These are phyloP conservation scores for Limnothrissa miodon DNA, from an alignment of 2,113 vertebrate genomes.

Conservation along the genomic window DNA sequence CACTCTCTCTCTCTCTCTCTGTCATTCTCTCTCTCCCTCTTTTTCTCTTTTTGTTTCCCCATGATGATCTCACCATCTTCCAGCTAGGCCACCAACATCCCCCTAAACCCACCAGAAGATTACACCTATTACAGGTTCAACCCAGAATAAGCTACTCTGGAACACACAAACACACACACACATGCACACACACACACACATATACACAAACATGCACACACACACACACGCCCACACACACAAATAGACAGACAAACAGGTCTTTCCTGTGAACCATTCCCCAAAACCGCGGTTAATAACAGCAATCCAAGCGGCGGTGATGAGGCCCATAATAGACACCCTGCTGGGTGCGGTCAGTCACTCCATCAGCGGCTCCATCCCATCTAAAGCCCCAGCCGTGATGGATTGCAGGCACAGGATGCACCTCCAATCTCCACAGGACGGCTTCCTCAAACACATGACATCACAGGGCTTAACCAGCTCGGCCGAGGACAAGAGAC, in stretches of 20 bases:
- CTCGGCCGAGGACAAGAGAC: not conserved
- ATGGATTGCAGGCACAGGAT: not conserved
- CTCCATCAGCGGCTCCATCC: not conserved
- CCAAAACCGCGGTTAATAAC: conserved; percentile 23
- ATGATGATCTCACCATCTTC: not conserved
- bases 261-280: not conserved
- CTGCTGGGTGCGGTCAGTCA: conserved; percentile 14
- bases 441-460: conserved; percentile 2
- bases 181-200: not conserved
- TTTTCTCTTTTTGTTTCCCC: not conserved
- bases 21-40: too few relatives aligned
- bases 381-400: not conserved
- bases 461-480: conserved; percentile 19
- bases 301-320: conserved; percentile 22
- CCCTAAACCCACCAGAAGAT: not conserved
- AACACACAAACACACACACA: not conserved
- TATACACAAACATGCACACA: not conserved
- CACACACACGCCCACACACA: not conserved
- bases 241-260: conserved; percentile 1
- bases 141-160: not conserved
- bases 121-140: not conserved
- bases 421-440: not conserved
- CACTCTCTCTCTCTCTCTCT: too few relatives aligned
- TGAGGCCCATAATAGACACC: conserved; percentile 29
- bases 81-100: not conserved